phyloP scores from a whole-genome alignment of 37 sponge, comb jelly and placozoan species.

The Aphrocallistes beatrix region DNA sequence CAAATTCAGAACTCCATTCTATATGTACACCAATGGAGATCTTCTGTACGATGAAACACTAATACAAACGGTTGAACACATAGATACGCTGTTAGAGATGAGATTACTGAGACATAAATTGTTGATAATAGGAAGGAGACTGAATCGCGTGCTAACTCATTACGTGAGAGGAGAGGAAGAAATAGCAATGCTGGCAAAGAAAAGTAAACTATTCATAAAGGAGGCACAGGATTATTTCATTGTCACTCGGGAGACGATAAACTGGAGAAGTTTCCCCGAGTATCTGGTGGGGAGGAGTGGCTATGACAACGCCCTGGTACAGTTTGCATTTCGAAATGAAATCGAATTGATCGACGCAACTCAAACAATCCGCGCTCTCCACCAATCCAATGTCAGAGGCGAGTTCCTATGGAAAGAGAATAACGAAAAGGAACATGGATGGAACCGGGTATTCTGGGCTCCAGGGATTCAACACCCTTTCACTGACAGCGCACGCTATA shows the following conservation, averaged over 20 bases:
- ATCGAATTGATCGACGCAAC: not conserved
- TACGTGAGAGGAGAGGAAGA: not conserved
- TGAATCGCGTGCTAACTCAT: not conserved
- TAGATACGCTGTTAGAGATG: not conserved
- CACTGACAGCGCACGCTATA: not conserved
- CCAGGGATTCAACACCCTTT: not conserved
- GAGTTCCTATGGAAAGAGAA: not conserved
- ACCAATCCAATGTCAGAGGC: not conserved
- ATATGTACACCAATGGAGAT: conserved; percentile 1
- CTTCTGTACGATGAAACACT: not conserved
- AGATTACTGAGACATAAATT: not conserved
- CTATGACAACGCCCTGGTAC: not conserved
- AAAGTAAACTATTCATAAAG: not conserved
- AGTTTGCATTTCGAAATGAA: conserved; percentile 3
- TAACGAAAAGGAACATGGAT: not conserved
- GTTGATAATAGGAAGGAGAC: not conserved
- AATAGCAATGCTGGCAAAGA: not conserved
- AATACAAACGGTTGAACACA: not conserved
- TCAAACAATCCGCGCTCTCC: not conserved
- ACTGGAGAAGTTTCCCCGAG: not conserved
- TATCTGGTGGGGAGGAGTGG: not conserved
- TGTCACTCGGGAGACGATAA: not conserved
- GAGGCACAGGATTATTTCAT: conserved; percentile 18
- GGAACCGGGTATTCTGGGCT: conserved; percentile 3
- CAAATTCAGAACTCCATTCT: not conserved